These are phyloP conservation scores for Indicator maculatus DNA, from an alignment of 2,113 vertebrate species.

Conservation along the genomic window DNA sequence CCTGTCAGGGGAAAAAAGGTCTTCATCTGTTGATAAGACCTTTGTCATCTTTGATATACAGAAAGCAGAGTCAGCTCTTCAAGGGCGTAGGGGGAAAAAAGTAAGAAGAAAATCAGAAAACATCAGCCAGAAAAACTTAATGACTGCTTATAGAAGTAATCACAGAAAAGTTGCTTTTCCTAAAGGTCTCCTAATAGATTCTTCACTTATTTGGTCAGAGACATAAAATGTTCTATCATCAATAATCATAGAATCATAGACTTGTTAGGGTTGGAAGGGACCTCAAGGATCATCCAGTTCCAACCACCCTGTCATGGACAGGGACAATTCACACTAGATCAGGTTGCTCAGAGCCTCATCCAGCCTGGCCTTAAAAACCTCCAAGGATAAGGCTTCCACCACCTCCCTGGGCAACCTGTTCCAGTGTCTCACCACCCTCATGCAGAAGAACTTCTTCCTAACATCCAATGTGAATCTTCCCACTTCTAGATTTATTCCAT, in stretches of 20 bases:
- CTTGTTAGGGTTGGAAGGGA: no score
- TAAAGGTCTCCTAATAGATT: not conserved
- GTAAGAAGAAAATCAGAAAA: not conserved
- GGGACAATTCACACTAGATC: no score
- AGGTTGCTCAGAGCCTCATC: no score
- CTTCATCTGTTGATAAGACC: not conserved
- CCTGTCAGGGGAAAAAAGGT: not conserved
- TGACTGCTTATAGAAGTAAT: not conserved
- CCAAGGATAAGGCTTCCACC: no score
- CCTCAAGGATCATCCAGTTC: no score
- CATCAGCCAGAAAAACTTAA: not conserved
- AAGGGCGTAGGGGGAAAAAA: not conserved
- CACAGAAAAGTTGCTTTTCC: not conserved
- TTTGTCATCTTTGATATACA: not conserved
- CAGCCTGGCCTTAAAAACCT: no score
- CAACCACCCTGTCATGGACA: no score
- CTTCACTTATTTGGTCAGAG: not conserved
- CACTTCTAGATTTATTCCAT: no score
- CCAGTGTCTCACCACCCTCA: no score
- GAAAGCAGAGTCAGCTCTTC: not conserved
- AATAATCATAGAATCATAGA: not conserved
- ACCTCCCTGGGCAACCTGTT: no score
- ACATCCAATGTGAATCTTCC: no score
- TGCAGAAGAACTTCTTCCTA: no score
- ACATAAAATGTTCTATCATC: not conserved